Evolutionary conservation across 2,113 vertebrate genomes (phyloP), one percentile per base, ranked within the genome.

Genomic region (Chloebia gouldiae): DNA sequence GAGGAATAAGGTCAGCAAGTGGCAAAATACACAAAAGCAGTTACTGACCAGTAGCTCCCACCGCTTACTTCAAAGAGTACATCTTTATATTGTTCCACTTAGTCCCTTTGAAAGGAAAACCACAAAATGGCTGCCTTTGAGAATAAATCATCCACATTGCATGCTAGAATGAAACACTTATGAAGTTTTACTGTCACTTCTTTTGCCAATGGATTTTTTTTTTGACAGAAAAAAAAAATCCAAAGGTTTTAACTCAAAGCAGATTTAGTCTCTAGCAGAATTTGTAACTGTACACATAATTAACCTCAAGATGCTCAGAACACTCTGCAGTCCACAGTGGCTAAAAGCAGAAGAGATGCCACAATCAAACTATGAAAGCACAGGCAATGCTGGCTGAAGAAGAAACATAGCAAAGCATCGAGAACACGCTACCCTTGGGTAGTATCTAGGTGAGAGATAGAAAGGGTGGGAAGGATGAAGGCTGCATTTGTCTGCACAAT

Each of bases 111-210:
- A 93, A 95, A 88, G 19, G 30, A 50, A 88, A 96, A 88, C 75
- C 90, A 92, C 88, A 57, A 86, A 96, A 93, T 80, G 70, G 40
- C 33, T 71, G 70, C 44, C 44, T 71, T 82, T 75, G 81, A 94
- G 54, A 93, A 79, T 76, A 85, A 96, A 86, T 49, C 73, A 89
- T 63, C 60, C 60, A 70, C 81, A 60, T 68, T 3, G 8, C 90
- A 79, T 0, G 3, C 88, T 76, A 76, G 65, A 87, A 94, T 19
- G 22, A 64, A 91, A 89, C 8, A 11, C 47, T 86, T 51, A 24
- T 0, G 17, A 93, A 81, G 66, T 50, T 72, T 76, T 85, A 81
- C 53, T 93, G 57, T 76, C 31, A 45, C 24, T 92, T 93, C 81
- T 87, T 81, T 68, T 89, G 78, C 78, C 69, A 71, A 42, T 0